Percentiles rank a stretch among this genome's conserved stretches.
These are phyloP conservation scores for Corvus hawaiiensis DNA, from an alignment of 2,113 vertebrate species.

Conservation along the genomic window DNA sequence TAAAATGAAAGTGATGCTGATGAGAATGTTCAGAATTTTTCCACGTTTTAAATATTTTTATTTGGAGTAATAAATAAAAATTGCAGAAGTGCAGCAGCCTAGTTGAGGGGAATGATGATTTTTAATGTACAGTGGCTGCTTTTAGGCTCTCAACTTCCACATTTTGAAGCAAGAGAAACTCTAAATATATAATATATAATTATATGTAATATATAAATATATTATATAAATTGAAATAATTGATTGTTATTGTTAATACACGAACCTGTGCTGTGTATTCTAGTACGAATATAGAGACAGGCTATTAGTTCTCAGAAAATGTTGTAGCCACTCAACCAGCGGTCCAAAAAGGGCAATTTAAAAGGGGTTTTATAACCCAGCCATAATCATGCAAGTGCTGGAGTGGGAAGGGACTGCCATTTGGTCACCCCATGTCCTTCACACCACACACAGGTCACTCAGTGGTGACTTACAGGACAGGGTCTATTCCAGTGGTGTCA, in stretches of 20 bases:
- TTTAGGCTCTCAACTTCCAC: background rate
- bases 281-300: background rate
- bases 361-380: background rate
- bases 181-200: background rate
- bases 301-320: background rate
- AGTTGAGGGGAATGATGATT: background rate
- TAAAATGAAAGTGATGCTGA: background rate
- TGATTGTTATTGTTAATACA: background rate
- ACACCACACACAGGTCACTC: background rate
- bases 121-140: background rate
- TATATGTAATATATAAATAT: background rate
- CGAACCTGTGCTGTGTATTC: background rate
- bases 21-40: background rate
- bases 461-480: background rate
- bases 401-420: background rate
- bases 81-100: background rate
- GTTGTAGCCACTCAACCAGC: background rate
- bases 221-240: background rate
- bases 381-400: background rate
- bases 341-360: background rate
- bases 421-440: background rate
- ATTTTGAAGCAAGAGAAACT: background rate
- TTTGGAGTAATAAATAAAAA: background rate
- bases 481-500: background rate
- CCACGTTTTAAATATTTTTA: background rate